Evolutionary conservation across 2,113 vertebrate genomes (phyloP).

Genomic region (Cranoglanis bouderius): DNA sequence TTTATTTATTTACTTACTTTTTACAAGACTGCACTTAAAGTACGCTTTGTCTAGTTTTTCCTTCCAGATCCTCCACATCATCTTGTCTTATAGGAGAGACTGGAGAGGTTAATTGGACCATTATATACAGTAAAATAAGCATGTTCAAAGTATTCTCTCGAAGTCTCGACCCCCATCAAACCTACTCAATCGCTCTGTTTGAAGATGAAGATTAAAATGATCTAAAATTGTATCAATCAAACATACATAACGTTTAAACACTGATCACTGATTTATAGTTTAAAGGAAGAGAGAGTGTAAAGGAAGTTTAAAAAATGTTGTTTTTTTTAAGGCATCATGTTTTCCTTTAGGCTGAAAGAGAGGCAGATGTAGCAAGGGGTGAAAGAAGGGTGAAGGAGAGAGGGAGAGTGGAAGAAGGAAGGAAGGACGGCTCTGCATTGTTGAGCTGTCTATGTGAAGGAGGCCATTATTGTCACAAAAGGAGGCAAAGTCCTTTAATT

Average conservation of each 20-base stretch:
- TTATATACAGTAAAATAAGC: background rate
- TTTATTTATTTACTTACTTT: no score
- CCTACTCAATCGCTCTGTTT: background rate
- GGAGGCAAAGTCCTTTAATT: slow-evolving; percentile 43
- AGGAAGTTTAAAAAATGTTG: background rate
- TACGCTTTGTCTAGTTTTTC: background rate
- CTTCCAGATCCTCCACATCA: background rate
- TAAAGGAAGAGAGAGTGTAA: no score
- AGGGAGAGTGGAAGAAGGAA: background rate
- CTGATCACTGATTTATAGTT: background rate
- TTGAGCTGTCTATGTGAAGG: slow-evolving; percentile 48
- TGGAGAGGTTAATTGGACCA: slow-evolving; percentile 10
- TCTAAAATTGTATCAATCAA: background rate
- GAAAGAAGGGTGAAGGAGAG: background rate
- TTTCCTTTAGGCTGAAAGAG: background rate
- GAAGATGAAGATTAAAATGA: background rate
- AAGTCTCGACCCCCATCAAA: background rate
- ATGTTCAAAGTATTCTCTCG: background rate
- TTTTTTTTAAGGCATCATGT: background rate
- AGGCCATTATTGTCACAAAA: slow-evolving; percentile 50
- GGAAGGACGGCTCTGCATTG: slow-evolving; percentile 38
- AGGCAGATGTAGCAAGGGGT: slow-evolving; percentile 5
- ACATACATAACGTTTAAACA: background rate
- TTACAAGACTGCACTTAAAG: background rate
- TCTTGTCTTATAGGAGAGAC: background rate